Evolutionary conservation across 2,797 vertebrate genomes (phyloP).

Genomic region (Eurystomus glaucurus): DNA sequence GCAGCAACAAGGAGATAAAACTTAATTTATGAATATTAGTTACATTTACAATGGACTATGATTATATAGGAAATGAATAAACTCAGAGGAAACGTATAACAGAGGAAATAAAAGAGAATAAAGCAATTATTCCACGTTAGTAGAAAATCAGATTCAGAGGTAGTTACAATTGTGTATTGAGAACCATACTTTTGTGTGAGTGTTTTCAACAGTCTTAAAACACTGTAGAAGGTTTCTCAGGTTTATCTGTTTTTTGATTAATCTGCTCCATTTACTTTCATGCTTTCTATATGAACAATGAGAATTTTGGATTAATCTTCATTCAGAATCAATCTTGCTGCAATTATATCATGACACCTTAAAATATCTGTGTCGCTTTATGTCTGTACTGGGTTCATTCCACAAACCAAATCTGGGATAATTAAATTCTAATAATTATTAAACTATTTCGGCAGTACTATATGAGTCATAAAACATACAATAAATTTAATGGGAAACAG

Average conservation of each 20-base stretch:
- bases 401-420: not conserved
- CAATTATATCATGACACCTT: not conserved
- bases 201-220: not conserved
- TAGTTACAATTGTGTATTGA: not conserved
- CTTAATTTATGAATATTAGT: not conserved
- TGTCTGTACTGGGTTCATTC: not conserved
- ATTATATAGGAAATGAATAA: not conserved
- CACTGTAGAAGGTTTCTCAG: not conserved
- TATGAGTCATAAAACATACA: not conserved
- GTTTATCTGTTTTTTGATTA: not conserved
- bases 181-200: not conserved
- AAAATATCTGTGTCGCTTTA: not conserved
- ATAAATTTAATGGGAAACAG: not conserved
- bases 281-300: not conserved
- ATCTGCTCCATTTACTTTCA: not conserved
- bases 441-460: not conserved
- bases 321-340: not conserved
- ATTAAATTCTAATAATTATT: conserved; percentile 15
- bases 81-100: not conserved
- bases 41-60: not conserved
- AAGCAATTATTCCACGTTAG: not conserved
- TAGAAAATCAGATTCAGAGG: not conserved
- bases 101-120: not conserved
- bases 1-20: not conserved
- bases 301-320: conserved; percentile 1